Evolutionary conservation across 1,140 invertebrate species (phyloP), one percentile per base, ranked within the genome.

Genomic region (Caligus rogercresseyi): DNA sequence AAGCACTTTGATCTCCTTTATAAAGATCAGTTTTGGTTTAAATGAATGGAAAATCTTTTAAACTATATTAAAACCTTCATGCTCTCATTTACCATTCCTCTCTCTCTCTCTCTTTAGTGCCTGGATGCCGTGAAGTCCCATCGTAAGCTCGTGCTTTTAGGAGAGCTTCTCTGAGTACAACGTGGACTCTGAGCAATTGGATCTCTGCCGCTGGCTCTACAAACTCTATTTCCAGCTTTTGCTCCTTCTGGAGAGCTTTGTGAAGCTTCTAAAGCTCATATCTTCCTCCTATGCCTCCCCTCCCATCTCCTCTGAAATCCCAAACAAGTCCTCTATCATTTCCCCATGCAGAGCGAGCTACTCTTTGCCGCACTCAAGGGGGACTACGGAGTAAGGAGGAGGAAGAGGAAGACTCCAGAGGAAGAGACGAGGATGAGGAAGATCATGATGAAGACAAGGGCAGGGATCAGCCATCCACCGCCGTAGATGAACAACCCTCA

Each of bases 201-300:
- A 90, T 65, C 72, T 93, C 23, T 89, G 87, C 16, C 80, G 84
- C 67, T 80, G 83, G 54, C 75, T 95, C 11, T 94, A 95, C 73
- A 92, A 92, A 70, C 77, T 97, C 2, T 87, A 94, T 70, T 94
- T 97, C 69, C 93, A 97, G 71, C 75, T 96, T 14, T 74, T 95
- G 11, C 72, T 95, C 20, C 75, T 98, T 1, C 81, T 93, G 54
- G 91, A 97, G 74, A 86, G 87, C 16, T 89, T 88, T 67, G 85
- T 87, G 69, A 95, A 95, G 75, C 85, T 96, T 78, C 77, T 91
- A 58, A 72, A 75, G 0, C 75, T 80, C 0, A 72, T 86, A n/a
- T 75, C 76, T 15, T 72, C 72, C 14, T 77, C 78, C 4, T 74
- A 79, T 15, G 64, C 68, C 51, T 67, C 68, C n/a, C 64, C 68